Percentiles rank a stretch among this genome's conserved stretches.
phyloP scores from a whole-genome alignment of 2,797 vertebrate species.

The Selene dorsalis region DNA sequence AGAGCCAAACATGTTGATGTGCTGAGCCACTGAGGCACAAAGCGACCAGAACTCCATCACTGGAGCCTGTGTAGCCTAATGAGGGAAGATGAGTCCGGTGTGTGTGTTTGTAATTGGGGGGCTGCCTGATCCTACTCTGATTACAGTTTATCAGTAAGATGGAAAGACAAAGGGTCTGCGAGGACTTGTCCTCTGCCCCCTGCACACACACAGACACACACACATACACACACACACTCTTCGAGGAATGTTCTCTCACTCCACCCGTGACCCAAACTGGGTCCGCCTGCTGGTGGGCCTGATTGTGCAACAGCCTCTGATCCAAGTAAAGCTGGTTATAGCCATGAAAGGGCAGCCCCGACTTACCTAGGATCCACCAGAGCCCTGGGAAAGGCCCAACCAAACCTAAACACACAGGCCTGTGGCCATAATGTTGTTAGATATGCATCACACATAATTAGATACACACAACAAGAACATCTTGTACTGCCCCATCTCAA shows the following conservation, averaged over 20 bases:
- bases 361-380: slow-evolving; percentile 51
- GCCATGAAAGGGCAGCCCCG: slow-evolving; percentile 46
- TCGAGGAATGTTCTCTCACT: slow-evolving; percentile 8
- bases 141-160: slow-evolving; percentile 58
- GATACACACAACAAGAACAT: slow-evolving; percentile 53
- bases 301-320: slow-evolving; percentile 61
- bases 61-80: slow-evolving; percentile 49
- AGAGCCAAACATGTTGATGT: slow-evolving; percentile 60
- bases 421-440: slow-evolving; percentile 40
- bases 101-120: slow-evolving; percentile 36
- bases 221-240: not conserved
- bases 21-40: slow-evolving; percentile 58
- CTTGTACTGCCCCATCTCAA: slow-evolving; percentile 39
- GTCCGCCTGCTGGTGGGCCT: slow-evolving; percentile 39
- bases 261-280: slow-evolving; percentile 24
- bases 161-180: slow-evolving; percentile 35
- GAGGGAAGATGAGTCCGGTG: slow-evolving; percentile 9
- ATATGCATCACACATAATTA: slow-evolving; percentile 65
- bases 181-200: slow-evolving; percentile 18
- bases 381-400: slow-evolving; percentile 43
- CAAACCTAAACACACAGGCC: slow-evolving; percentile 39
- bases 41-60: slow-evolving; percentile 46
- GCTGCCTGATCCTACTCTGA: slow-evolving; percentile 42
- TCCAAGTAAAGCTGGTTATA: slow-evolving; percentile 70
- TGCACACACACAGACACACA: slow-evolving; percentile 9